Conservation (phyloP, 2,888 invertebrate species). For the Bugula neritina region DNA sequence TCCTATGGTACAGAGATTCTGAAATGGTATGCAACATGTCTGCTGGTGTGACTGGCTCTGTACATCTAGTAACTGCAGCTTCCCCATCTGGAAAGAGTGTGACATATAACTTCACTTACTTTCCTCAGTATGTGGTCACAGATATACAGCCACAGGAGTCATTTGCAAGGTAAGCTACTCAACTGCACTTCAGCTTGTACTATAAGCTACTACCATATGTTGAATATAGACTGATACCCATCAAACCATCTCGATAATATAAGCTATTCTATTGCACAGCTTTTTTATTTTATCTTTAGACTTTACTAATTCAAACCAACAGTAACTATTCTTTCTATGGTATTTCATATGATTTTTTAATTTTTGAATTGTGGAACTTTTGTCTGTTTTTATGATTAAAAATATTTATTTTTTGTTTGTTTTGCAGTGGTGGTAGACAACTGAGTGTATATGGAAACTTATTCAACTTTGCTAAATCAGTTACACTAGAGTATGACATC, state of each 20-base stretch:
- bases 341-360: no score
- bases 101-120: constrained; percentile 16
- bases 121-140: background rate
- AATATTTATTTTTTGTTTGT: background rate
- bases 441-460: background rate
- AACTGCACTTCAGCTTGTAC: no score
- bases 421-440: background rate
- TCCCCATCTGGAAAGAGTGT: background rate
- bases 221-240: no score
- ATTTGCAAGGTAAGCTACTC: constrained; percentile 17
- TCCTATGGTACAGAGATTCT: background rate
- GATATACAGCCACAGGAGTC: background rate
- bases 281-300: no score
- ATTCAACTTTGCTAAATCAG: background rate
- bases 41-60: background rate
- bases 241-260: no score
- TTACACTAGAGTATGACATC: background rate
- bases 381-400: background rate
- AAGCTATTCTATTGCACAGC: no score
- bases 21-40: background rate
- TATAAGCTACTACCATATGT: no score
- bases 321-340: no score
- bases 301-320: no score
- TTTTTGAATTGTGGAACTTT: background rate
- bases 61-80: background rate